Evolutionary conservation across 2,888 invertebrate genomes (phyloP).

Genomic region (Lutraria lutraria): DNA sequence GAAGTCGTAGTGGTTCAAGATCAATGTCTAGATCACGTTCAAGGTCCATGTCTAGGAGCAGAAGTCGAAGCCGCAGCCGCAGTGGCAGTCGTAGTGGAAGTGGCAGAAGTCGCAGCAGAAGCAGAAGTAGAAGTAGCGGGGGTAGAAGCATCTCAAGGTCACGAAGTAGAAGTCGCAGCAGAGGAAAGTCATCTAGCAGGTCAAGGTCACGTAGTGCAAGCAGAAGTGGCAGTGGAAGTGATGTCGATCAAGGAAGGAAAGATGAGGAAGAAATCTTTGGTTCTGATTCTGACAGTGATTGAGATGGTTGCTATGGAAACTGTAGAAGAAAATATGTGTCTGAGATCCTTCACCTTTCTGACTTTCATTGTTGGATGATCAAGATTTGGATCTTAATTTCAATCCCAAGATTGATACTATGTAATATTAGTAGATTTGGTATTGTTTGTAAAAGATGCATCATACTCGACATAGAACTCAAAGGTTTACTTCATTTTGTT

Average conservation of each 20-base stretch:
- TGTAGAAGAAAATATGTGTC: not conserved
- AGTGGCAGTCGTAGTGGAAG: constrained; percentile 73
- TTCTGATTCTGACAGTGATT: constrained; percentile 82
- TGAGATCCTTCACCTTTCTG: not conserved
- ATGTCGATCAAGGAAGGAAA: constrained; percentile 77
- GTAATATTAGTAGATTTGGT: no score
- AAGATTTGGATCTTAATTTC: not conserved
- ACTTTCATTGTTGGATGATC: not conserved
- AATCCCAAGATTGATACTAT: no score
- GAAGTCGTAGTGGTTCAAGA: constrained; percentile 71
- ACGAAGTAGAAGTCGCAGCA: constrained; percentile 63
- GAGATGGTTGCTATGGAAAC: constrained; percentile 53
- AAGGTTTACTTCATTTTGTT: no score
- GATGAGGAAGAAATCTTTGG: constrained; percentile 85
- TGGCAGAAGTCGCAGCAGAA: constrained; percentile 68
- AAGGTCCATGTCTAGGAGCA: constrained; percentile 67
- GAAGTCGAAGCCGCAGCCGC: constrained; percentile 69
- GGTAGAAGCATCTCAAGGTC: constrained; percentile 54
- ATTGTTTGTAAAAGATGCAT: no score
- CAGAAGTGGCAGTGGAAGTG: constrained; percentile 75
- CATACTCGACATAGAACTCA: no score
- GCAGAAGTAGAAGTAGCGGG: constrained; percentile 66
- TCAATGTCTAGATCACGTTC: constrained; percentile 65
- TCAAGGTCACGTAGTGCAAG: constrained; percentile 71
- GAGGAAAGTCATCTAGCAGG: constrained; percentile 64